A percentile compares a stretch with the other conserved stretches of the same genome.
These are phyloP conservation scores for Turdus rufiventris DNA, from an alignment of 2,113 vertebrate species.

Conservation along the genomic window DNA sequence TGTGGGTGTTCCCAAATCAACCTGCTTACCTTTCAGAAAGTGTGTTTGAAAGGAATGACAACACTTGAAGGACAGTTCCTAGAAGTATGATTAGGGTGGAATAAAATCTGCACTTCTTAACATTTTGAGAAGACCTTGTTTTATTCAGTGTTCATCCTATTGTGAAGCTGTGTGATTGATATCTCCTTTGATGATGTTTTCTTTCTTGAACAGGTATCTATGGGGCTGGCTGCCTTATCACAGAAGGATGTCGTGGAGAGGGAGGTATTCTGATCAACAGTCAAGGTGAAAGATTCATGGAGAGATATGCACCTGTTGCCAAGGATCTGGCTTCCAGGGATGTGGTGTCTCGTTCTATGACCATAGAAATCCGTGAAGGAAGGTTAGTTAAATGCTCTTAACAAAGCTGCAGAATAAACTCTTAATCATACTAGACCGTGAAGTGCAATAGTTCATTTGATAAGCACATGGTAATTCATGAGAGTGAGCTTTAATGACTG, in stretches of 20 bases:
- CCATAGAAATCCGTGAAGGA: constrained; percentile 95
- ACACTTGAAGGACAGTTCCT: not conserved
- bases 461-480: not conserved
- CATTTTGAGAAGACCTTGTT: not conserved
- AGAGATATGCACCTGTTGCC: constrained; percentile 94
- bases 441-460: not conserved
- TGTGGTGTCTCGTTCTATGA: constrained; percentile 96
- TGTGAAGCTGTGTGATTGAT: not conserved
- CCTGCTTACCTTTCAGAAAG: not conserved
- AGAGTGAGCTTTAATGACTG: not conserved
- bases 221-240: constrained; percentile 96
- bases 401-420: not conserved
- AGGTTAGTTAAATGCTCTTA: constrained; percentile 72
- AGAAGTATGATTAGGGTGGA: not conserved
- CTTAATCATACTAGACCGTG: not conserved
- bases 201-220: constrained; percentile 83
- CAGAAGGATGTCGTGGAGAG: constrained; percentile 95
- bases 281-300: constrained; percentile 97
- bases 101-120: not conserved
- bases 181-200: not conserved
- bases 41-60: not conserved
- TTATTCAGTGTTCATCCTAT: not conserved
- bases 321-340: constrained; percentile 97
- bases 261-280: constrained; percentile 97
- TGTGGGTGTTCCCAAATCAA: not conserved